These are phyloP conservation scores for Caenorhabditis macrosperma DNA, from an alignment of 2,888 invertebrate species.

Conservation along the genomic window DNA sequence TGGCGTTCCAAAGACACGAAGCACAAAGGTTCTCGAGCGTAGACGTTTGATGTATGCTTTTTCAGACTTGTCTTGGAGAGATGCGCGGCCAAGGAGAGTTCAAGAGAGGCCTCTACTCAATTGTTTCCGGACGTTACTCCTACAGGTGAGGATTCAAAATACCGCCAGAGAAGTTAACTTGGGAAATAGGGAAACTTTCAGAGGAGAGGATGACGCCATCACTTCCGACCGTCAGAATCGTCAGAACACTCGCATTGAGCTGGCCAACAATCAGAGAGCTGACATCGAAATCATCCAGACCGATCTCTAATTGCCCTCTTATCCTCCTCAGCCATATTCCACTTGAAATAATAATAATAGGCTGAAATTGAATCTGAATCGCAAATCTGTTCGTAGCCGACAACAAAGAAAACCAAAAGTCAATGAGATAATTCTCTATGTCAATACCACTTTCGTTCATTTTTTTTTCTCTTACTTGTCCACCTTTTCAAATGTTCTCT, in stretches of 20 bases:
- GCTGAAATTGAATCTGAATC: too few species aligned
- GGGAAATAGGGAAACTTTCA: constrained; percentile 50
- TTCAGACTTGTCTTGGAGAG: constrained; percentile 56
- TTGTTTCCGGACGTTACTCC: constrained; percentile 56
- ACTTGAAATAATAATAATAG: not conserved
- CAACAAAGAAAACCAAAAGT: not conserved
- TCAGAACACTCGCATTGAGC: constrained; percentile 45
- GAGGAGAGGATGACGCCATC: constrained; percentile 43
- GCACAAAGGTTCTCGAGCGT: not conserved
- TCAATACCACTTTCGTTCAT: constrained; percentile 18
- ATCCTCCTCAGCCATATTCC: not conserved
- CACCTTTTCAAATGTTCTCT: not conserved
- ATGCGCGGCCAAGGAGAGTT: constrained; percentile 57
- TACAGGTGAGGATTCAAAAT: constrained; percentile 28
- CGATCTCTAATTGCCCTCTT: constrained; percentile 23
- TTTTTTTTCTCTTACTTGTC: constrained; percentile 11
- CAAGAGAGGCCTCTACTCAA: constrained; percentile 54
- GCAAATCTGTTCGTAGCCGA: not conserved
- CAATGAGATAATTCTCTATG: constrained; percentile 14
- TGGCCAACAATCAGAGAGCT: constrained; percentile 37
- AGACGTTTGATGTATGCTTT: not conserved
- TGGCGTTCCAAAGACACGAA: not conserved
- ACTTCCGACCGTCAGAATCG: constrained; percentile 29
- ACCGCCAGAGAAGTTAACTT: not conserved
- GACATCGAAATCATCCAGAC: constrained; percentile 53